A percentile compares a stretch with the other conserved stretches of the same genome.
Conservation (phyloP, 2,113 vertebrate species). For the Sakesphorus luctuosus region DNA sequence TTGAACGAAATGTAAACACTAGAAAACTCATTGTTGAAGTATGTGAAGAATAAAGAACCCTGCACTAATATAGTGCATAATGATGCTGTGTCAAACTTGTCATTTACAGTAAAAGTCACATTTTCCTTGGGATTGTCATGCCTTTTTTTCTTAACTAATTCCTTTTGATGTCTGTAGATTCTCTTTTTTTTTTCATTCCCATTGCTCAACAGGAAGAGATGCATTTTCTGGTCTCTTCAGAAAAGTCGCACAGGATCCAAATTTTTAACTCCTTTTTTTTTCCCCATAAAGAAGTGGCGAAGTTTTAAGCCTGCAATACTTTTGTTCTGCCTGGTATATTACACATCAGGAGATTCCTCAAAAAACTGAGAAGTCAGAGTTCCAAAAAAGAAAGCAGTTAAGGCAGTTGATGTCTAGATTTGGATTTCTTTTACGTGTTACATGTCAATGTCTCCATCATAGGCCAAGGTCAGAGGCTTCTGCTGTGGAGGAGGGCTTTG, state of each 20-base stretch:
- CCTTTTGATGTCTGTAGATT: slow-evolving; percentile 64
- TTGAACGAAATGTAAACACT: slow-evolving; percentile 84
- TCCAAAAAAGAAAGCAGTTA: slow-evolving; percentile 80
- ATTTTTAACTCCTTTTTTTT: slow-evolving; percentile 41
- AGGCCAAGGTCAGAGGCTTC: slow-evolving; percentile 94
- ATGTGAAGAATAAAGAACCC: slow-evolving; percentile 80
- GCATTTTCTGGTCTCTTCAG: slow-evolving; percentile 59
- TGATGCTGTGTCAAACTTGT: slow-evolving; percentile 70
- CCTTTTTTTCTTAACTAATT: slow-evolving; percentile 40
- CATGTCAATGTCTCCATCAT: slow-evolving; percentile 96
- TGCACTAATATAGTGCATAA: slow-evolving; percentile 99
- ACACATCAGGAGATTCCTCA: slow-evolving; percentile 76
- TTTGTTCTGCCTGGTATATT: slow-evolving; percentile 66
- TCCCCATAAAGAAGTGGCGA: slow-evolving; percentile 66
- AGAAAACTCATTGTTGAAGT: slow-evolving; percentile 87
- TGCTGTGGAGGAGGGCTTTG: slow-evolving; percentile 87
- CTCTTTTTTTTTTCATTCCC: slow-evolving; percentile 34
- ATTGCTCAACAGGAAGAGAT: slow-evolving; percentile 73
- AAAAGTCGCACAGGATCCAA: slow-evolving; percentile 57
- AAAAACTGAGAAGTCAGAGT: slow-evolving; percentile 80
- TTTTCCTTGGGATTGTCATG: slow-evolving; percentile 80
- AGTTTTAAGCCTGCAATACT: slow-evolving; percentile 55
- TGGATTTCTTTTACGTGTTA: slow-evolving; percentile 77
- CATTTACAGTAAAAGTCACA: slow-evolving; percentile 76
- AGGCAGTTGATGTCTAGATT: slow-evolving; percentile 83